Evolutionary conservation across 2,888 invertebrate species (phyloP).

Genomic region (Fissipunctia ypsillon): DNA sequence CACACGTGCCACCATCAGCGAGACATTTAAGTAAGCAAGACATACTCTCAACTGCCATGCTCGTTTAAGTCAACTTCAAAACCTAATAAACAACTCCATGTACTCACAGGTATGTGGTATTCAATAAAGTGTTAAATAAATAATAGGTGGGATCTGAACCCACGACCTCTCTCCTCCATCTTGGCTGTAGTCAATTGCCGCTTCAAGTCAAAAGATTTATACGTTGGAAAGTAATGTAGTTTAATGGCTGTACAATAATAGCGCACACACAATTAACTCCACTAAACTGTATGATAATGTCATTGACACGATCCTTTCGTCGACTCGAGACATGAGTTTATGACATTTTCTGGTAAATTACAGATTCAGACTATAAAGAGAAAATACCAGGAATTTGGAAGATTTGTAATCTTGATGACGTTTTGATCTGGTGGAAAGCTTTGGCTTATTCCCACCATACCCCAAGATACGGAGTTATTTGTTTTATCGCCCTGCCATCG

Average conservation of each 20-base stretch:
- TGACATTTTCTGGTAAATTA: slow-evolving; percentile 7
- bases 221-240: slow-evolving; percentile 37
- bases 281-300: slow-evolving; percentile 46
- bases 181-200: background rate
- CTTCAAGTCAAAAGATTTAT: slow-evolving; percentile 27
- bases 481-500: background rate
- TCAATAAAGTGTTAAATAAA: background rate
- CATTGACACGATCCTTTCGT: slow-evolving; percentile 38
- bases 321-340: slow-evolving; percentile 26
- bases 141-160: background rate
- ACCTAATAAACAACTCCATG: too few species aligned
- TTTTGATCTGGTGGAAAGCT: background rate
- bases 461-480: background rate
- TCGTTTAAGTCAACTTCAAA: too few species aligned
- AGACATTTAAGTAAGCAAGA: too few species aligned
- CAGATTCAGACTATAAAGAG: background rate
- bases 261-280: slow-evolving; percentile 51
- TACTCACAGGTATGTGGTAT: background rate
- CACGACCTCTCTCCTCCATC: background rate
- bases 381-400: background rate
- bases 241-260: slow-evolving; percentile 46
- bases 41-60: too few species aligned
- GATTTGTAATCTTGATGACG: background rate
- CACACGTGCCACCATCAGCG: too few species aligned
- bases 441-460: background rate